Evolutionary conservation across 2,888 invertebrate species (phyloP).

Genomic region (Phytoseiulus persimilis): DNA sequence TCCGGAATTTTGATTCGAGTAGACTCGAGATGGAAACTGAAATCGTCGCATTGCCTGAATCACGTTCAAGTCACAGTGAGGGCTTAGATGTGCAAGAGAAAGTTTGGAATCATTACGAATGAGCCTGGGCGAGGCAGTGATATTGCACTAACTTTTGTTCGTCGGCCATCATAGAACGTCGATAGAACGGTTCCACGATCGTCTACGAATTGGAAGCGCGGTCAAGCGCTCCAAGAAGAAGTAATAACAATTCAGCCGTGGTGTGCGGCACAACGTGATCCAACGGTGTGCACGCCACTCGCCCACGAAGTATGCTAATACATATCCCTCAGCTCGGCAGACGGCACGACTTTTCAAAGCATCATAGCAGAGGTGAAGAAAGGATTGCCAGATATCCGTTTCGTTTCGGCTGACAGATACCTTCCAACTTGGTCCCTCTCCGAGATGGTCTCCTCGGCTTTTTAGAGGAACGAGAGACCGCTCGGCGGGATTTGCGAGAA

Average conservation of each 20-base stretch:
- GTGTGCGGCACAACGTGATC: not conserved
- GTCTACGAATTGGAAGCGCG: too few relatives aligned
- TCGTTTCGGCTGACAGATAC: too few relatives aligned
- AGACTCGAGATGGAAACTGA: not conserved
- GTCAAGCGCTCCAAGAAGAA: not conserved
- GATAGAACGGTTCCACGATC: not conserved
- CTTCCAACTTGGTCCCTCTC: too few relatives aligned
- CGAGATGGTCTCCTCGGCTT: too few relatives aligned
- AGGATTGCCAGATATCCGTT: too few relatives aligned
- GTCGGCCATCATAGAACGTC: not conserved
- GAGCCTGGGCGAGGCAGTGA: not conserved
- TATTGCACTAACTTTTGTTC: not conserved
- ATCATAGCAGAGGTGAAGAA: too few relatives aligned
- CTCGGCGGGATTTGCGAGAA: too few relatives aligned
- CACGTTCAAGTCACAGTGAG: not conserved
- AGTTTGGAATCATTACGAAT: too few relatives aligned
- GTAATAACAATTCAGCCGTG: not conserved
- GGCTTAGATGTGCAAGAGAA: too few relatives aligned
- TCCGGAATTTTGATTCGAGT: not conserved
- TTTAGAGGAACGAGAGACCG: too few relatives aligned
- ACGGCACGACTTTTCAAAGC: not conserved
- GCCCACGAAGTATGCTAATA: not conserved
- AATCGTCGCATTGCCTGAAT: not conserved
- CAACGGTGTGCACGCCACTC: not conserved
- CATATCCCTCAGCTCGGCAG: not conserved